phyloP scores from a whole-genome alignment of 2,113 vertebrate species.

The Pedionomus torquatus region DNA sequence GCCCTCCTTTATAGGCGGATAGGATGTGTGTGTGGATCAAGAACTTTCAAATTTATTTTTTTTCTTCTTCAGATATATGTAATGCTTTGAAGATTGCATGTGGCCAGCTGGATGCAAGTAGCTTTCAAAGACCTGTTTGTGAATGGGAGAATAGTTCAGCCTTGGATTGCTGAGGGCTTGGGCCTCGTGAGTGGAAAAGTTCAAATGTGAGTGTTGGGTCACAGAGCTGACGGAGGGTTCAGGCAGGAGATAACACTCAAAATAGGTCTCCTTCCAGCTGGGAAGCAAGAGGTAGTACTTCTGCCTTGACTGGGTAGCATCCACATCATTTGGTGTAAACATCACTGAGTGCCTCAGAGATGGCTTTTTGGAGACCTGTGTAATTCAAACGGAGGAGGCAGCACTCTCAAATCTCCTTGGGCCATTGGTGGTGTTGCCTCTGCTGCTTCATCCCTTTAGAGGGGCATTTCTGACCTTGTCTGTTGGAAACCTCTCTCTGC shows the following conservation, averaged over 20 bases:
- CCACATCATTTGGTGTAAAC: background rate
- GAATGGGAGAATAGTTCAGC: background rate
- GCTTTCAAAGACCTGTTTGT: background rate
- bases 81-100: background rate
- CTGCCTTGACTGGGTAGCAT: background rate
- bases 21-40: background rate
- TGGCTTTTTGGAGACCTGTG: background rate
- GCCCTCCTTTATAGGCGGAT: background rate
- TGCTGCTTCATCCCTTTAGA: background rate
- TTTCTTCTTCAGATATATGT: background rate
- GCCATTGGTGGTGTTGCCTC: background rate
- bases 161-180: background rate
- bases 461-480: background rate
- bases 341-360: background rate
- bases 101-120: background rate
- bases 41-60: no score
- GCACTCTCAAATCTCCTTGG: background rate
- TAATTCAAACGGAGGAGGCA: accelerated
- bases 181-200: background rate
- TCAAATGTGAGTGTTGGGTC: background rate
- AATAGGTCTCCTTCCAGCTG: background rate
- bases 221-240: background rate
- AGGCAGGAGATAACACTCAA: background rate
- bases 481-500: background rate
- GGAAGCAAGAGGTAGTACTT: background rate